These are phyloP conservation scores for Condylura cristata DNA, from an alignment of 2,113 vertebrate species.

Conservation along the genomic window DNA sequence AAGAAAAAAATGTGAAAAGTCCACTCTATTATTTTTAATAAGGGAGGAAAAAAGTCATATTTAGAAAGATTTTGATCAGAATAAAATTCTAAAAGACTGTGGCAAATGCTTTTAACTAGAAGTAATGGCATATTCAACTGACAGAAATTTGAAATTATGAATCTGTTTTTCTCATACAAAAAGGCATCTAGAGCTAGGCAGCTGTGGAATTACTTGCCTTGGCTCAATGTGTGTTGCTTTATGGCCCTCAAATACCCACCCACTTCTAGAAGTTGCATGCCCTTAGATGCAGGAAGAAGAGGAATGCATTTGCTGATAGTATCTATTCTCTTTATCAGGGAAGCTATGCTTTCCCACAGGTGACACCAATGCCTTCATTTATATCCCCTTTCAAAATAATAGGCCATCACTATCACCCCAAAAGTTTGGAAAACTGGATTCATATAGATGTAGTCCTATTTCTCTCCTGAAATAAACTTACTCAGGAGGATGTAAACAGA, in stretches of 20 bases:
- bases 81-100: slow-evolving; percentile 26
- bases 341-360: not conserved
- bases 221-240: not conserved
- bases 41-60: slow-evolving; percentile 6
- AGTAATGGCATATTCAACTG: slow-evolving; percentile 21
- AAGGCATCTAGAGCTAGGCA: not conserved
- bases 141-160: not conserved
- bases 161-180: not conserved
- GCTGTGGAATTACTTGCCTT: not conserved
- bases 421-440: not conserved
- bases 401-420: not conserved
- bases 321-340: not conserved
- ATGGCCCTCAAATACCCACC: not conserved
- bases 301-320: not conserved
- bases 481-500: not conserved
- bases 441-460: not conserved
- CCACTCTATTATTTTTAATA: slow-evolving; percentile 52
- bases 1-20: not conserved
- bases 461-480: not conserved
- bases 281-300: not conserved
- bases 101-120: slow-evolving; percentile 7
- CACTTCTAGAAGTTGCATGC: not conserved
- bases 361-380: not conserved
- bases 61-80: slow-evolving; percentile 50
- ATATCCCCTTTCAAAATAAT: not conserved